phyloP scores from a whole-genome alignment of 1,140 invertebrate species.

The Frieseomelitta varia region DNA sequence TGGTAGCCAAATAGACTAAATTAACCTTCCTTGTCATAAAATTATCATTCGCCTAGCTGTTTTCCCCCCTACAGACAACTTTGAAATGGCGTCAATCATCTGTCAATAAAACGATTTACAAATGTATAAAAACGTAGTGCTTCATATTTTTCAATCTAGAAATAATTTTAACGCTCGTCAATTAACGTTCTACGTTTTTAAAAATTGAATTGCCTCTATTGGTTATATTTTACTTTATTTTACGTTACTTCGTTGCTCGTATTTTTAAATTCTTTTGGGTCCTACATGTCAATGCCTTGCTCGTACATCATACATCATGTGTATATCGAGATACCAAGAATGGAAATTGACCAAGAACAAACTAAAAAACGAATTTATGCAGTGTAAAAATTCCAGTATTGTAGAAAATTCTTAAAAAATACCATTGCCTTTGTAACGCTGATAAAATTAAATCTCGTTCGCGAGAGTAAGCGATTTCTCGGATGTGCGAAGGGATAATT shows the following conservation, averaged over 20 bases:
- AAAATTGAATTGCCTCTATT: too few relatives aligned
- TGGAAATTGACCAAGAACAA: neutral
- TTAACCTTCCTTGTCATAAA: neutral
- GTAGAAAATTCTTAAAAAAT: neutral
- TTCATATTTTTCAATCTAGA: neutral
- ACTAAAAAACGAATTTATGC: neutral
- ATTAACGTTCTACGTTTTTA: neutral
- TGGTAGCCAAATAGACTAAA: neutral
- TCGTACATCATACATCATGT: too few relatives aligned
- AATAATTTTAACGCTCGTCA: neutral
- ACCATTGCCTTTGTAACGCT: neutral
- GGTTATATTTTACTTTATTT: too few relatives aligned
- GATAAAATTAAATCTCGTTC: neutral
- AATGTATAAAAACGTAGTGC: neutral
- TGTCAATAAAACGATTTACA: neutral
- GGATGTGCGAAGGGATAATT: constrained; percentile 36
- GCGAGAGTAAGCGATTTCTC: neutral
- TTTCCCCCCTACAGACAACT: neutral
- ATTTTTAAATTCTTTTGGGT: too few relatives aligned
- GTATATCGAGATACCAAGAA: too few relatives aligned
- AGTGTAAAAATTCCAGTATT: neutral
- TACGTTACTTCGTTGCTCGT: too few relatives aligned
- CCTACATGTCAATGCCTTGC: too few relatives aligned
- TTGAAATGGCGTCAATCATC: too few relatives aligned
- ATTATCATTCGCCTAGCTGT: neutral